Base-by-base conservation (phyloP, 2,888 invertebrate genomes). In the Sphaerophoria rueppellii region DNA sequence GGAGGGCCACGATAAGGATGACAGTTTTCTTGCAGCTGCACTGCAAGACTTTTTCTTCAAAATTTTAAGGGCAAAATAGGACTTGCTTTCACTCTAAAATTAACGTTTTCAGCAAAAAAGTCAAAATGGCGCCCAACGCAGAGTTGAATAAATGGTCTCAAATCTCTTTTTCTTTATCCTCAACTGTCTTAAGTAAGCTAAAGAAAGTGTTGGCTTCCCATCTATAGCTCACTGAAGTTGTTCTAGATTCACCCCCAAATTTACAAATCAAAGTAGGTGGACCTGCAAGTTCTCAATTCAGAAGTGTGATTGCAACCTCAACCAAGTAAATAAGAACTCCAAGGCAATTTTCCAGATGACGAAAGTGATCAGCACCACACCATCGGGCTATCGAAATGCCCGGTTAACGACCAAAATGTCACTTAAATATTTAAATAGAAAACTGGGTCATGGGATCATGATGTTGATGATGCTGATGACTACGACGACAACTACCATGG, bases 391-490 rank as follows among this genome's bases (percentile, higher is more conserved):
- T 54, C 40, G 12, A 61, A 80, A 40, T 69, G 67, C 24, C 24
- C 54, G 65, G 58, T 75, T 83, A 80, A 83, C 75, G 75, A 79
- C 63, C 80, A 80, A 83, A 80, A 67, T 83, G 83, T 80, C 75
- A 83, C 80, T 83, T 75, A 67, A 67, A 71, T 74, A 74, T 65
- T 48, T 57, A 75, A 75, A 50, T 71, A 58, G 55, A 48, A 57
- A 82, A 78, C 16, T 82, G 46, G 82, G 82, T 78, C 82, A 82
- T 78, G 82, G 74, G 74, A 80, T 75, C 75, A 80, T 63, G 82
- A 79, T 48, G 65, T 35, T 46, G 78, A 58, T 67, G 67, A 2
- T 55, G 73, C 37, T 60, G 60, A 54, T 60, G 75, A 71, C 9
- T 58, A 71, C 55, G 48, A 57, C 71, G 54, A 63, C 12, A n/a